Percentiles rank a stretch among this genome's conserved stretches.
These are phyloP conservation scores for Chaunax sp. DNA, from an alignment of 2,797 vertebrate species.

Conservation along the genomic window DNA sequence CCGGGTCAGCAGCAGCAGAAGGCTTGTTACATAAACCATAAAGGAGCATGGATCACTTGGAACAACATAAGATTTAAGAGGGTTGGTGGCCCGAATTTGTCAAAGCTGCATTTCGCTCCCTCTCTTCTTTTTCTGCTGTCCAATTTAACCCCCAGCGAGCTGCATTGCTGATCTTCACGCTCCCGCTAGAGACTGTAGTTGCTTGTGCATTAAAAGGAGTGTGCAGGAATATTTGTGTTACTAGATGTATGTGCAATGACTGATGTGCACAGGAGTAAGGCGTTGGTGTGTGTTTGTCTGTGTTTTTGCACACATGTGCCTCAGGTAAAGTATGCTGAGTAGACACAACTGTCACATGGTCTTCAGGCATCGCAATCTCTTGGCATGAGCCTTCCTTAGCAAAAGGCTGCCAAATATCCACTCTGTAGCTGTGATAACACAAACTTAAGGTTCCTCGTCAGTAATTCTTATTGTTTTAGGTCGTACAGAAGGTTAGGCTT, in stretches of 20 bases:
- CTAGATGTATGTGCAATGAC: constrained; percentile 25
- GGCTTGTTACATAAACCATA: constrained; percentile 33
- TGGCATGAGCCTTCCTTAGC: constrained; percentile 10
- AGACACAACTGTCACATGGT: constrained; percentile 36
- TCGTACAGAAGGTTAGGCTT: neutral
- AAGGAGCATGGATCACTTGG: constrained; percentile 18
- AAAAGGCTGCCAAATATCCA: constrained; percentile 31
- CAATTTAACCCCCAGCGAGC: constrained; percentile 42
- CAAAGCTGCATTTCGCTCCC: constrained; percentile 5
- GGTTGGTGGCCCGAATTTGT: constrained; percentile 7
- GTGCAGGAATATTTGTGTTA: constrained; percentile 29
- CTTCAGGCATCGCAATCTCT: constrained; percentile 25
- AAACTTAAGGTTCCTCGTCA: constrained; percentile 5
- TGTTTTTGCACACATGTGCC: no score
- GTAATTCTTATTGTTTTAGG: neutral
- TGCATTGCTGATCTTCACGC: constrained; percentile 25
- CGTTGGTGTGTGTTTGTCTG: neutral
- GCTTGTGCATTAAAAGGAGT: constrained; percentile 16
- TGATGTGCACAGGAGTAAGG: constrained; percentile 11
- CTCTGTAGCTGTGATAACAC: constrained; percentile 12
- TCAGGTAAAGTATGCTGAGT: constrained; percentile 50
- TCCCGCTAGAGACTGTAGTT: constrained; percentile 23
- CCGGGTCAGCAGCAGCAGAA: constrained; percentile 49
- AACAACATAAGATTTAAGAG: constrained; percentile 18
- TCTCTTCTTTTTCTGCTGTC: constrained; percentile 2